phyloP scores from a whole-genome alignment of 2,888 invertebrate species.

The Flexamia atlantica region DNA sequence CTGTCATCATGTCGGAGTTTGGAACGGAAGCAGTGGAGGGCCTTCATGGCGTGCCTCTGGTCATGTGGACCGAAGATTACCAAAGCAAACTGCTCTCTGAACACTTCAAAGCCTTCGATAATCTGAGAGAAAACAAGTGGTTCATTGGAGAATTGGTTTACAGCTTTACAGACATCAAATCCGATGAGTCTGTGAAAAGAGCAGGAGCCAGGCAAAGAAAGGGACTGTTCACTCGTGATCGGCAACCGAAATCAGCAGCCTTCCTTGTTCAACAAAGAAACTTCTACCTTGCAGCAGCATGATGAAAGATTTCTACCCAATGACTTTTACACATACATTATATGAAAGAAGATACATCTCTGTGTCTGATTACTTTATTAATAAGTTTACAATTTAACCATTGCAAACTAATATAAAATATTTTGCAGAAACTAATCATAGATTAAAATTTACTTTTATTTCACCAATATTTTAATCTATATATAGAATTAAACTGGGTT shows the following conservation, averaged over 20 bases:
- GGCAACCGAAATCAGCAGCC: conserved; percentile 95
- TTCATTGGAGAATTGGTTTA: conserved; percentile 98
- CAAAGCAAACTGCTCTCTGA: conserved; percentile 89
- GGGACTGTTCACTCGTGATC: conserved; percentile 92
- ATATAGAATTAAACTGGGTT: too few species aligned
- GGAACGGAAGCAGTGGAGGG: conserved; percentile 97
- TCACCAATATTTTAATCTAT: too few species aligned
- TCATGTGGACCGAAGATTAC: conserved; percentile 97
- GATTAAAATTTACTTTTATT: too few species aligned
- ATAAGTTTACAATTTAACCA: too few species aligned
- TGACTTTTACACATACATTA: too few species aligned
- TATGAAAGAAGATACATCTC: too few species aligned
- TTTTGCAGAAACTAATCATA: too few species aligned
- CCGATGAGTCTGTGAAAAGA: conserved; percentile 88
- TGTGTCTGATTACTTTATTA: too few species aligned
- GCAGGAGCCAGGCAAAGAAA: conserved; percentile 91
- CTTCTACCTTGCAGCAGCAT: conserved; percentile 79
- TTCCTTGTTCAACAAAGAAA: conserved; percentile 90
- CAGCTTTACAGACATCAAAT: conserved; percentile 99
- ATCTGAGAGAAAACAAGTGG: conserved; percentile 83
- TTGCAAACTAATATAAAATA: too few species aligned
- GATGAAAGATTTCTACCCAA: conserved; percentile 74
- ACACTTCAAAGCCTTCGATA: conserved; percentile 96
- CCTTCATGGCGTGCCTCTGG: conserved; percentile 88
- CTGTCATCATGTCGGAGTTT: conserved; percentile 96